A percentile compares a stretch with the other conserved stretches of the same genome.
These are phyloP conservation scores for Stegodyphus mimosarum DNA, from an alignment of 1,140 invertebrate genomes.

Conservation along the genomic window DNA sequence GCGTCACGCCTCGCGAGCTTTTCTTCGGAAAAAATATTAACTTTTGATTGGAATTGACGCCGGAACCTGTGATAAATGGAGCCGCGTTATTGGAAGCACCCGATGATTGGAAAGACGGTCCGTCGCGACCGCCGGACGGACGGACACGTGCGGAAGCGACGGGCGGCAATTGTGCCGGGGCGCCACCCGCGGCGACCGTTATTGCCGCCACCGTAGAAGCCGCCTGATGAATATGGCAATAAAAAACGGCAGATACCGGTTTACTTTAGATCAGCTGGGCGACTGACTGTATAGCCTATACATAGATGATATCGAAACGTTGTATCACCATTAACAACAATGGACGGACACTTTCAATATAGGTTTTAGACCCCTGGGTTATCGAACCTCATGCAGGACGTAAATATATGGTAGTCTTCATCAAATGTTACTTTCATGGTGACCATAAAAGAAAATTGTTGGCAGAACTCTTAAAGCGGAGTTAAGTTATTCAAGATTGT, in stretches of 20 bases:
- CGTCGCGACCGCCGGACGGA: background rate
- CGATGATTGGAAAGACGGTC: slow-evolving; percentile 46
- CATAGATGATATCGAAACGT: slow-evolving; percentile 22
- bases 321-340: slow-evolving; percentile 1
- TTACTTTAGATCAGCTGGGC: too few relatives aligned
- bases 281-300: background rate
- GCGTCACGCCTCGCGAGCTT: slow-evolving; percentile 19
- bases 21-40: slow-evolving; percentile 55
- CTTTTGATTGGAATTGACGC: slow-evolving; percentile 60
- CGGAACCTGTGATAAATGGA: slow-evolving; percentile 53
- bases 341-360: slow-evolving; percentile 28
- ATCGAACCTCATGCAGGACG: too few relatives aligned
- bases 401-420: too few relatives aligned
- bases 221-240: slow-evolving; percentile 50
- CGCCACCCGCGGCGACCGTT: slow-evolving; percentile 42
- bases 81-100: slow-evolving; percentile 49
- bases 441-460: too few relatives aligned
- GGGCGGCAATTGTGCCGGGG: slow-evolving; percentile 10
- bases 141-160: slow-evolving; percentile 16
- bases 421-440: too few relatives aligned
- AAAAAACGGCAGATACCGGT: slow-evolving; percentile 9
- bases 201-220: slow-evolving; percentile 20
- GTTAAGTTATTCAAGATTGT: too few relatives aligned
- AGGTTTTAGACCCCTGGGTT: too few relatives aligned
- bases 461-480: too few relatives aligned